These are phyloP conservation scores for Cataglyphis hispanica DNA, from an alignment of 1,140 invertebrate genomes.

Conservation along the genomic window DNA sequence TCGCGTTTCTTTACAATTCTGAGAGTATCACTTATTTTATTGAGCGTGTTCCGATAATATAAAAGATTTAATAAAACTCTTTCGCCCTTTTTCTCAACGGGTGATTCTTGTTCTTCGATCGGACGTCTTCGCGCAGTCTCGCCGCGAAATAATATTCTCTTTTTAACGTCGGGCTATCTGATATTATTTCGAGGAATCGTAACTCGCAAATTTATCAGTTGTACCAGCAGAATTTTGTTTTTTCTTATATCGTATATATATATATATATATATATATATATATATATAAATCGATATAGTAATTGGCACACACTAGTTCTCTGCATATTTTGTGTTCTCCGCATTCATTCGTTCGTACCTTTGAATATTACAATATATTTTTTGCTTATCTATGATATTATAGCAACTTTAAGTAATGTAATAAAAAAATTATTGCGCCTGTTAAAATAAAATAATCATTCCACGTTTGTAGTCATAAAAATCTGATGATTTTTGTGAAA, in stretches of 20 bases:
- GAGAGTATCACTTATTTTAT: constrained; percentile 46
- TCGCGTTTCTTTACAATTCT: constrained; percentile 43
- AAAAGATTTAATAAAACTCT: constrained; percentile 66
- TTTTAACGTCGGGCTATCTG: background rate
- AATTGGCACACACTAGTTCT: constrained; percentile 18
- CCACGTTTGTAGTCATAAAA: background rate
- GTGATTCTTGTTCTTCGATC: constrained; percentile 75
- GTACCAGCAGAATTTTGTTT: background rate
- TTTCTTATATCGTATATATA: background rate
- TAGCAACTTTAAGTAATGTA: constrained; percentile 34
- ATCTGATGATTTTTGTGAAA: background rate
- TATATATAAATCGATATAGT: constrained; percentile 36
- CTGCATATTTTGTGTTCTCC: constrained; percentile 5
- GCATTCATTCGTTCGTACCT: constrained; percentile 20
- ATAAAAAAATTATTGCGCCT: constrained; percentile 41
- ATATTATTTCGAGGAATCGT: background rate
- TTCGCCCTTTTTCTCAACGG: constrained; percentile 73
- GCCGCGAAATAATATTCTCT: constrained; percentile 29
- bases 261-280: constrained; percentile 13
- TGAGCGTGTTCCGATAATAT: constrained; percentile 66
- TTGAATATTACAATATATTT: constrained; percentile 8
- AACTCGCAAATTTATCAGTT: background rate
- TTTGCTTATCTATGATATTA: constrained; percentile 27
- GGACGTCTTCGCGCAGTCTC: constrained; percentile 75
- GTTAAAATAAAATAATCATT: constrained; percentile 31